Evolutionary conservation across 37 sponge, comb jelly and placozoan genomes (phyloP), one percentile per base, ranked within the genome.

Genomic region (Eunapius fragilis): DNA sequence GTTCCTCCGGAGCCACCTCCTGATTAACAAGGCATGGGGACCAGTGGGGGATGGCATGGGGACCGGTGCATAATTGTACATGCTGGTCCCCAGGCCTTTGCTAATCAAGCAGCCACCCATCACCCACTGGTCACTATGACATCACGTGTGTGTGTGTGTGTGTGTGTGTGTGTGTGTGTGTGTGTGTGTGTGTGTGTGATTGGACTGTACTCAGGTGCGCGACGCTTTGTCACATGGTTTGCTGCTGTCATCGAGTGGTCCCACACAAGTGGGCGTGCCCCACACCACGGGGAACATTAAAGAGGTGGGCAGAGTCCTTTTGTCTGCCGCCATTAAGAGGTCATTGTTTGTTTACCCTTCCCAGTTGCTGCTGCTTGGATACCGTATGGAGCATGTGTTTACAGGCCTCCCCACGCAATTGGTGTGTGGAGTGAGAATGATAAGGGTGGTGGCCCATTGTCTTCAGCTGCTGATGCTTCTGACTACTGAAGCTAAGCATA

Each of bases 1-100:
- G 35, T 83, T 93, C 30, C 69, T 88, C 19, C 93, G 88, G 71
- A 89, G 93, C 71, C 89, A 89, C 58, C 82, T 88, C 2, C 77
- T 85, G 7, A 68, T 84, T 2, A 31, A 68, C 4, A 72, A 85
- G 89, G 92, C 88, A 47, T 10, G 78, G 28, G 25, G n/a, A n/a
- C n/a, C n/a, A 72, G 58, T 67, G 23, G 41, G 76, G 28, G 24
- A 9, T 1, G 14, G 47, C n/a, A 19, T 10, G 76, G 14, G 50
- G 10, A 25, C 4, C 13, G 13, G 27, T 36, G 38, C 26, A 70
- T 31, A 70, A 30, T 4, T 35, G 14, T 22, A 25, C 71, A 34
- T 26, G 47, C n/a, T n/a, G n/a, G n/a, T n/a, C n/a, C n/a, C n/a
- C n/a, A n/a, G n/a, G n/a, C n/a, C n/a, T n/a, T n/a, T n/a, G n/a